These are phyloP conservation scores for Chaunax sp. DNA, from an alignment of 2,797 vertebrate species.

Conservation along the genomic window DNA sequence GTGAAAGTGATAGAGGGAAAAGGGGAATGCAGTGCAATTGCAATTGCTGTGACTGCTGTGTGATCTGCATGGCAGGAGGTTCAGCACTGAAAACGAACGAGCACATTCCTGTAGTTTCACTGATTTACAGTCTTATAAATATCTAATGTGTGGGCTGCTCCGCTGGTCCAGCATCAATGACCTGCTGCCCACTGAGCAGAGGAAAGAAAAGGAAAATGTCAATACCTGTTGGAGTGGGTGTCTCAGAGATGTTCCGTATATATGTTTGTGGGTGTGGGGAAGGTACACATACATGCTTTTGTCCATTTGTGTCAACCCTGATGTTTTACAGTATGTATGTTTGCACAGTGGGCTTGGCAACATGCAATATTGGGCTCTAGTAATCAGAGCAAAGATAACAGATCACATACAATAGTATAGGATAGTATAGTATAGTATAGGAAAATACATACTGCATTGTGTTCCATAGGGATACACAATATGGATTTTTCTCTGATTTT, in stretches of 20 bases:
- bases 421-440: too few species aligned
- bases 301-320: slow-evolving; percentile 23
- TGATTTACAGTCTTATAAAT: slow-evolving; percentile 83
- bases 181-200: slow-evolving; percentile 73
- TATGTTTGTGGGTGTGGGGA: slow-evolving; percentile 19
- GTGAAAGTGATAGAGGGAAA: slow-evolving; percentile 3
- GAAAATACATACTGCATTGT: not conserved
- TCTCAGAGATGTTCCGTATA: slow-evolving; percentile 50
- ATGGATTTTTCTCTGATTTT: too few species aligned
- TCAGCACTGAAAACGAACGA: slow-evolving; percentile 64
- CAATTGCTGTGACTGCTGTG: slow-evolving; percentile 42
- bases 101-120: slow-evolving; percentile 69
- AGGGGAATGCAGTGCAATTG: slow-evolving; percentile 21
- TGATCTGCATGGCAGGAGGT: slow-evolving; percentile 57
- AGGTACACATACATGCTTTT: slow-evolving; percentile 24
- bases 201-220: slow-evolving; percentile 68
- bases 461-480: too few species aligned
- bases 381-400: not conserved
- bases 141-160: slow-evolving; percentile 79
- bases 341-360: not conserved
- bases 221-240: slow-evolving; percentile 65
- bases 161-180: slow-evolving; percentile 69
- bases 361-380: not conserved
- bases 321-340: not conserved
- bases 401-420: too few species aligned